Conservation (phyloP, 2,888 invertebrate species). For the Drosophila affinis region DNA sequence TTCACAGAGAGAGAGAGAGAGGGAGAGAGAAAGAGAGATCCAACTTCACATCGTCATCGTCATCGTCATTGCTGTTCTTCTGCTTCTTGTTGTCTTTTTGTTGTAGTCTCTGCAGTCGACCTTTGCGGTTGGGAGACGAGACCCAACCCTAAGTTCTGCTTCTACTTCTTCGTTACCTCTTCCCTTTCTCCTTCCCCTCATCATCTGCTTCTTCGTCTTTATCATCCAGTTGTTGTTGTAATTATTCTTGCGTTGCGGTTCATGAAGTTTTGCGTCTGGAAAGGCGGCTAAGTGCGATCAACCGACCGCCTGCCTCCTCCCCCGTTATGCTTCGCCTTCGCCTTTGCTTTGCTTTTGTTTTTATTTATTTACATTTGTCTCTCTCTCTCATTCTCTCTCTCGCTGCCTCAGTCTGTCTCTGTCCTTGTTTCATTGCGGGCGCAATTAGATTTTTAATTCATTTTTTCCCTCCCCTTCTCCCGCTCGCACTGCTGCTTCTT, state of each 20-base stretch:
- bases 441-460: slow-evolving; percentile 78
- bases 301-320: slow-evolving; percentile 42
- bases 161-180: slow-evolving; percentile 30
- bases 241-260: slow-evolving; percentile 80
- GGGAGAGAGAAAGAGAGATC: neutral
- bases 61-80: slow-evolving; percentile 35
- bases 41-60: slow-evolving; percentile 56
- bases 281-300: slow-evolving; percentile 69
- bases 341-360: slow-evolving; percentile 50
- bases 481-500: slow-evolving; percentile 17
- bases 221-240: slow-evolving; percentile 63
- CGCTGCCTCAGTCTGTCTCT: slow-evolving; percentile 42
- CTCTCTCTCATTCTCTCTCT: slow-evolving; percentile 45
- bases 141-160: slow-evolving; percentile 64
- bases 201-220: slow-evolving; percentile 30
- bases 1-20: neutral
- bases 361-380: slow-evolving; percentile 34
- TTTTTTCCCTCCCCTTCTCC: slow-evolving; percentile 18
- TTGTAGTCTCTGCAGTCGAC: slow-evolving; percentile 69
- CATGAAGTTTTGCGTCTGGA: slow-evolving; percentile 76
- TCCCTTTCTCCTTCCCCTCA: slow-evolving; percentile 6
- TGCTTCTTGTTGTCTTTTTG: slow-evolving; percentile 6
- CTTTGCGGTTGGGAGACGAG: slow-evolving; percentile 68
- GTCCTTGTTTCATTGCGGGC: slow-evolving; percentile 76
- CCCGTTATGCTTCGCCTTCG: slow-evolving; percentile 9